phyloP scores from a whole-genome alignment of 1,140 invertebrate species.

The Drosophila pseudoobscura region DNA sequence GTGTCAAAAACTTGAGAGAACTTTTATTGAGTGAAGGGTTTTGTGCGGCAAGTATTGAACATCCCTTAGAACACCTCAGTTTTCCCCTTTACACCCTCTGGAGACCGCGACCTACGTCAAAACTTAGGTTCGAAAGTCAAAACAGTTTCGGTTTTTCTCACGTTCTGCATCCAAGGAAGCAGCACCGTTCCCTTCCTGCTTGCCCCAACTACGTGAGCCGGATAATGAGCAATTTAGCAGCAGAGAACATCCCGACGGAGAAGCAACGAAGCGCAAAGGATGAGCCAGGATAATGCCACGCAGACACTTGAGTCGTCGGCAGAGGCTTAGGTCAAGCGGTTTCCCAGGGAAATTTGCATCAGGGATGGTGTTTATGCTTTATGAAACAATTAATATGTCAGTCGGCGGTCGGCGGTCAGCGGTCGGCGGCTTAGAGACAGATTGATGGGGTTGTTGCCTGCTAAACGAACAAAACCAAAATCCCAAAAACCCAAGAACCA shows the following conservation, averaged over 20 bases:
- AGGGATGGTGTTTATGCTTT: slow-evolving; percentile 36
- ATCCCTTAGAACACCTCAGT: no score
- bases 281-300: slow-evolving; percentile 40
- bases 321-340: slow-evolving; percentile 31
- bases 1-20: neutral
- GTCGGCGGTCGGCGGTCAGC: slow-evolving; percentile 15
- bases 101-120: slow-evolving; percentile 26
- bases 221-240: slow-evolving; percentile 53
- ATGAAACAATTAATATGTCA: slow-evolving; percentile 63
- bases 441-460: slow-evolving; percentile 54
- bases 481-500: slow-evolving; percentile 19
- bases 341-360: slow-evolving; percentile 39
- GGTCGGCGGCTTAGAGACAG: slow-evolving; percentile 20
- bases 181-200: slow-evolving; percentile 15
- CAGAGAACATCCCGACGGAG: slow-evolving; percentile 21
- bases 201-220: slow-evolving; percentile 23
- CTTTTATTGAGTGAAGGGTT: slow-evolving; percentile 1
- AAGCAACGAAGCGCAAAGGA: slow-evolving; percentile 49
- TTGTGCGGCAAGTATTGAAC: neutral
- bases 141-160: slow-evolving; percentile 23
- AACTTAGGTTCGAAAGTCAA: neutral
- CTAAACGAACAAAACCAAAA: slow-evolving; percentile 12
- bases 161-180: slow-evolving; percentile 18
- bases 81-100: neutral
- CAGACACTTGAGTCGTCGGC: slow-evolving; percentile 38